A percentile compares a stretch with the other conserved stretches of the same genome.
Evolutionary conservation across 1,140 invertebrate genomes (phyloP).

Genomic region (Oreohelix idahoensis): DNA sequence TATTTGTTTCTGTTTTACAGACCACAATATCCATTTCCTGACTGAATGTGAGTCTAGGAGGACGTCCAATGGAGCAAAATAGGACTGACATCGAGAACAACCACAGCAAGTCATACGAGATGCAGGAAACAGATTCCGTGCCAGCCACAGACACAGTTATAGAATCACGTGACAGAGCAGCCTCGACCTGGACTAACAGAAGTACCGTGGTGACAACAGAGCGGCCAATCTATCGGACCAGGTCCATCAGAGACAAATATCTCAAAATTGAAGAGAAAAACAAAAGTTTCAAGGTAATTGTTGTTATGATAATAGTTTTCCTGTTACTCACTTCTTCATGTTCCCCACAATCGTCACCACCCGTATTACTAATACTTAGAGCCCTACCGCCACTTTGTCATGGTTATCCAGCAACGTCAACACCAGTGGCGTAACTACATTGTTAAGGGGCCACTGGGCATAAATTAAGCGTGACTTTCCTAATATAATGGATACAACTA

Average conservation of each 20-base stretch:
- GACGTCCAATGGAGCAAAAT: background rate
- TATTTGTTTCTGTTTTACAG: too few relatives aligned
- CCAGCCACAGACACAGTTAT: background rate
- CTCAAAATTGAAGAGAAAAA: constrained; percentile 29
- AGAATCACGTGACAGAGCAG: constrained; percentile 4
- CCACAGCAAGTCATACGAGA: background rate
- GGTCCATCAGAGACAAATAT: constrained; percentile 32
- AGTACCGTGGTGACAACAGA: constrained; percentile 11
- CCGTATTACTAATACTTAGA: too few relatives aligned
- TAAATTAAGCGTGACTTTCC: too few relatives aligned
- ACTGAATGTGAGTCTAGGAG: background rate
- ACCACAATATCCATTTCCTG: background rate
- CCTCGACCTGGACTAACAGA: constrained; percentile 25
- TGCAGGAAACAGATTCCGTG: background rate
- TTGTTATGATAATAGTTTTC: too few relatives aligned
- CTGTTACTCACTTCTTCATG: too few relatives aligned
- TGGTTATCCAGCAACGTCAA: too few relatives aligned
- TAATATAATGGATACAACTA: too few relatives aligned
- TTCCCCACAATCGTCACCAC: too few relatives aligned
- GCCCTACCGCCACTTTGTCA: too few relatives aligned
- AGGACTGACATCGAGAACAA: background rate
- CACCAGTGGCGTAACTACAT: too few relatives aligned
- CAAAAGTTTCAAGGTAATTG: background rate
- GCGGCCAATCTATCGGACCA: constrained; percentile 17
- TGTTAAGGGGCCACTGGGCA: too few relatives aligned